Evolutionary conservation across 2,113 vertebrate genomes (phyloP), one percentile per base, ranked within the genome.

Genomic region (Dolichallabes microphthalmus): DNA sequence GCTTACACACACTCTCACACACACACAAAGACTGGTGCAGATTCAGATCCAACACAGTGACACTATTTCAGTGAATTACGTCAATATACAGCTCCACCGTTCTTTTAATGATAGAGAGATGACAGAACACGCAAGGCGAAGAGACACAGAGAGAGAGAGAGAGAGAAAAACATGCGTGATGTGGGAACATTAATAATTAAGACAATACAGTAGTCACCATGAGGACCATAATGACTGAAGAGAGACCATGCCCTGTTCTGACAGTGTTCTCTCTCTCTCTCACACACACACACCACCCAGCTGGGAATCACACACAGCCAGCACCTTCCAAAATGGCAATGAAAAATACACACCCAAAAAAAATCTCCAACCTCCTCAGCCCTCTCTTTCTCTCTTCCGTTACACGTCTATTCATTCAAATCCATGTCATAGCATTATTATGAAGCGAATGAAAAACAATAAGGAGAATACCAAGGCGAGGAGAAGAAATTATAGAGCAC

Each of bases 171-270:
- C 80, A 69, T 83, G 80, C 80, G 87, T 88, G 75, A 89, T 90
- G 84, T 87, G 79, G 27, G 60, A 84, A 77, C 84, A 90, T 90
- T 87, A 90, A 90, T 90, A 88, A 89, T 90, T 85, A 89, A 90
- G 71, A 85, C 45, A 64, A 84, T 82, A 86, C 82, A 86, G 82
- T 45, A 85, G 74, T 87, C 80, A 86, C 50, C 30, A 66, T 73
- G 74, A 66, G 78, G 53, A 84, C 53, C 32, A 63, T 69, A 73
- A 81, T 79, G 58, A 77, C 22, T 75, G 79, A 68, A 78, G 75
- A 63, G 45, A 86, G 77, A 87, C 74, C 86, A 77, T 84, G 75
- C 80, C 87, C 75, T 53, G 53, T 88, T 87, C 80, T 88, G 60
- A 86, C 80, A 88, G 55, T 13, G 17, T 15, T 82, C 61, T 82